Base-by-base conservation (phyloP, 2,888 invertebrate species). In the Chromoteleia sp. region DNA sequence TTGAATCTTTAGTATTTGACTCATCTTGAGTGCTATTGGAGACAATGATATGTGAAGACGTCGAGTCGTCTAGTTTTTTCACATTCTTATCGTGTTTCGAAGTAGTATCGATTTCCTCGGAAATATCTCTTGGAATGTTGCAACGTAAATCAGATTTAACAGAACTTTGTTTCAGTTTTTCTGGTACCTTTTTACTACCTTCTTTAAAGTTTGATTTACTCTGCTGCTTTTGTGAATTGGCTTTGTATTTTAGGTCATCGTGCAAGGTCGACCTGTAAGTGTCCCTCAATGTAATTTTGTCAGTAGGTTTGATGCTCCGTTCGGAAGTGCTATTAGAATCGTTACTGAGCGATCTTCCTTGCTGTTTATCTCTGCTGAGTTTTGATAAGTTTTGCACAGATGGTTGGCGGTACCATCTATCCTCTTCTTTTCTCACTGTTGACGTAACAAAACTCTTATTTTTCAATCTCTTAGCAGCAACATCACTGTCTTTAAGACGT, bases 361-460 rank as follows among this genome's bases (percentile, higher is more conserved):
- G 86, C 43, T 81, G 86, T 48, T 83, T 86, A 12, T 90, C 89
- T 65, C 86, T 84, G n/a, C 65, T 79, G 5, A 85, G 83, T 78
- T 87, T 89, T 14, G 83, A 70, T 4, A 61, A 1, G 36, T 84
- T 84, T 52, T 88, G 85, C 48, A 83, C 78, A 36, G 85, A 87
- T 36, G 79, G 71, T 43, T 85, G 85, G 33, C 87, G 87, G 5
- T 87, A 81, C 61, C 84, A 84, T 79, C 87, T 89, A 1, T 90
- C 89, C 0, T 85, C 89, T 48, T 90, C 88, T 68, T 90, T 91
- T 63, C 86, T 89, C 17, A 30, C 36, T 2, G 88, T 86, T n/a
- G 89, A 88, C 0, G 87, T 87, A 15, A 83, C 76, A 39, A 88
- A 85, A 81, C 85, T 89, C 70, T 87, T 90, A 21, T 77, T 85